Evolutionary conservation across 1,140 invertebrate genomes (phyloP), one percentile per base, ranked within the genome.

Genomic region (Atta colombica): DNA sequence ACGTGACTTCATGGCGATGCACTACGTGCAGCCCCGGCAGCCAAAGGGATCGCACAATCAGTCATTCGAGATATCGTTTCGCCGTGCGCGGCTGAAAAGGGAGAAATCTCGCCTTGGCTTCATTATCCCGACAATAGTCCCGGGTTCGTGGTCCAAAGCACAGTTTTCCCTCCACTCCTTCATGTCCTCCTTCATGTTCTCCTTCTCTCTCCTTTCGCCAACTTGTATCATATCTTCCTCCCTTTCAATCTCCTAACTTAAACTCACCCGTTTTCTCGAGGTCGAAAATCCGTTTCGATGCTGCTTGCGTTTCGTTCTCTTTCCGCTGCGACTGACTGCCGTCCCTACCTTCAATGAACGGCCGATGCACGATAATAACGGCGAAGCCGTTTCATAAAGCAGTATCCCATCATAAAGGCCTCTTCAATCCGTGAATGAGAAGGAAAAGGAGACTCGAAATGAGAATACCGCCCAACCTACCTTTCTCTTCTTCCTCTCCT

Each of bases 31-130:
- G 12, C 3, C 16, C 49, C 45, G 53, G 69, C 78, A 87, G 63
- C 58, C 75, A 90, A 90, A 90, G 69, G 81, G 74, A 86, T 90
- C 75, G 61, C 77, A 74, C 90, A 89, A 92, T 92, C 90, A 87
- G 77, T 91, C 78, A 77, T 84, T 92, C 80, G 86, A 91, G 89
- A 91, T 89, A 91, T 91, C 87, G 80, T 85, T 89, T 78, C 39
- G 61, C 74, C 45, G 77, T 55, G 60, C 60, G 60, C 77, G n/a
- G 78, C 77, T 92, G 88, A 93, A 93, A 92, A 91, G 90, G 89
- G 88, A 91, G 92, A 93, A 93, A 93, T 92, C 89, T 91, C 91
- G 92, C 91, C 91, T 93, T 92, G 88, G 92, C 92, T 94, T 94
- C 93, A 92, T 94, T 93, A 94, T 93, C 90, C 66, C 91, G 88